Conservation (phyloP, 30 jellyfish, hydroid and myxozoan genomes). For the Turritopsis dohrnii region DNA sequence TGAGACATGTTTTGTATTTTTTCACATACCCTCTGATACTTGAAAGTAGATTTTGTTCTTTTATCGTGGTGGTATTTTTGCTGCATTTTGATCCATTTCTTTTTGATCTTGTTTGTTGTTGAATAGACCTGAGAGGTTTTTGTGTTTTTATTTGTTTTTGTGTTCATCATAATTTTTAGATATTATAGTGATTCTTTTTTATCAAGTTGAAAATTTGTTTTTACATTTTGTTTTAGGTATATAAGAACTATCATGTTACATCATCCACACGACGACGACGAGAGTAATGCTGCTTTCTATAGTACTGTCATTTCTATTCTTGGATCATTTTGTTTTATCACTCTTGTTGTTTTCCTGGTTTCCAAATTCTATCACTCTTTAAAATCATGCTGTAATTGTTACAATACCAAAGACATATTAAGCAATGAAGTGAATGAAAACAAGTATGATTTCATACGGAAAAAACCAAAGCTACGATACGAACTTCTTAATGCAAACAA, state of each 20-base stretch:
- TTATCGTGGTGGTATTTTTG: too few species aligned
- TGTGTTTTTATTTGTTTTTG: too few species aligned
- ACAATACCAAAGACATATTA: not conserved
- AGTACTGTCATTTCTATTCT: not conserved
- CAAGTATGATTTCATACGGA: not conserved
- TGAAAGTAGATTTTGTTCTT: too few species aligned
- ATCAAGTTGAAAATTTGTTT: too few species aligned
- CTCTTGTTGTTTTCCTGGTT: not conserved
- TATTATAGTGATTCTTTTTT: too few species aligned
- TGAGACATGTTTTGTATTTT: too few species aligned
- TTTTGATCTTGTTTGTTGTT: too few species aligned
- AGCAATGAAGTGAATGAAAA: not conserved
- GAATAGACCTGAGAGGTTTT: too few species aligned
- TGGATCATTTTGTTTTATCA: not conserved
- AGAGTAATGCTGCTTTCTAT: not conserved
- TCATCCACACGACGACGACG: not conserved
- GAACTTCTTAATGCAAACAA: not conserved
- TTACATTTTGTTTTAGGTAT: too few species aligned
- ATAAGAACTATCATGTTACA: not conserved
- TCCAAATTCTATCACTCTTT: not conserved
- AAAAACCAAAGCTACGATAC: slow-evolving; percentile 4
- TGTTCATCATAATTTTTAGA: too few species aligned
- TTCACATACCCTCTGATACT: too few species aligned
- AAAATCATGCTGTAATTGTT: not conserved
- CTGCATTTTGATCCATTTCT: too few species aligned